A percentile compares a stretch with the other conserved stretches of the same genome.
Evolutionary conservation across 1,140 invertebrate species (phyloP).

Genomic region (Drosophila burlai): DNA sequence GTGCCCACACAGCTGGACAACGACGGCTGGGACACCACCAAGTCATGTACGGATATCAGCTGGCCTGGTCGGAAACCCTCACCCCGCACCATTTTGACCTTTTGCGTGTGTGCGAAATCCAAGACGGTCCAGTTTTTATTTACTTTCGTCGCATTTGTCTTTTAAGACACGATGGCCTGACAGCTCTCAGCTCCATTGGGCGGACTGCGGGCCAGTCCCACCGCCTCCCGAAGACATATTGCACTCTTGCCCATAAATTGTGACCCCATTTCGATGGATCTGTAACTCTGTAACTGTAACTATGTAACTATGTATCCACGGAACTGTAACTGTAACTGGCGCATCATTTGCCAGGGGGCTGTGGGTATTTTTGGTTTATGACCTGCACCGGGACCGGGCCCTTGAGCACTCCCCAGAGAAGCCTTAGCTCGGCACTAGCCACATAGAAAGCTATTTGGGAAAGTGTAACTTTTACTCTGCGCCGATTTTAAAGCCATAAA

Average conservation of each 20-base stretch:
- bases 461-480: constrained; percentile 78
- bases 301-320: constrained; percentile 27
- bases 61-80: constrained; percentile 6
- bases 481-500: constrained; percentile 82
- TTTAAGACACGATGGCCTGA: constrained; percentile 63
- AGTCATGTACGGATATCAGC: constrained; percentile 42
- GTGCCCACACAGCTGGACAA: constrained; percentile 55
- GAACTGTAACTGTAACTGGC: constrained; percentile 63
- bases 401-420: constrained; percentile 67
- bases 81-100: constrained; percentile 25
- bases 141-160: constrained; percentile 72
- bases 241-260: constrained; percentile 69
- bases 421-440: constrained; percentile 1
- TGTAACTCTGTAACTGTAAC: constrained; percentile 31
- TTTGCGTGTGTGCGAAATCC: constrained; percentile 52
- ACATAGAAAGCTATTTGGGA: constrained; percentile 67
- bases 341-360: constrained; percentile 45
- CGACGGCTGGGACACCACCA: constrained; percentile 26
- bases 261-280: constrained; percentile 43
- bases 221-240: constrained; percentile 61
- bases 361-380: constrained; percentile 66
- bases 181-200: constrained; percentile 71
- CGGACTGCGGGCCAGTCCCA: constrained; percentile 9
- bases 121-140: constrained; percentile 79
- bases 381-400: constrained; percentile 22